phyloP scores from a whole-genome alignment of 2,797 vertebrate genomes.

The Rhadinocentrus ornatus region DNA sequence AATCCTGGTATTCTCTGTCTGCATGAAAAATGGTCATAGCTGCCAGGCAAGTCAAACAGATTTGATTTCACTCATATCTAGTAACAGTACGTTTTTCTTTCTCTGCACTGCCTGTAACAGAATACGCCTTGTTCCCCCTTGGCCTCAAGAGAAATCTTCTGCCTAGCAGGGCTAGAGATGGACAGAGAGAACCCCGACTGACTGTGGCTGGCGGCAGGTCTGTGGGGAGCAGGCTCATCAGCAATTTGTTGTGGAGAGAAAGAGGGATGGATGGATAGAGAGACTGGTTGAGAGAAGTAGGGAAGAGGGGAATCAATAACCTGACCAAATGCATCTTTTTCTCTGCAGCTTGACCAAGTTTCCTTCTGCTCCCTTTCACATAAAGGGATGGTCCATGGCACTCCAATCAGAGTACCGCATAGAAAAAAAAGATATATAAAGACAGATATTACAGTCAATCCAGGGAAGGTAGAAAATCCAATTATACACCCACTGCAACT shows the following conservation, averaged over 20 bases:
- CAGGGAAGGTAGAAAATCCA: conserved; percentile 53
- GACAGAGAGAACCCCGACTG: conserved; percentile 62
- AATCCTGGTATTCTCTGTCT: conserved; percentile 68
- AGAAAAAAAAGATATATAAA: conserved; percentile 33
- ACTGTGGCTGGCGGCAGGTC: conserved; percentile 58
- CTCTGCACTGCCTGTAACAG: conserved; percentile 78
- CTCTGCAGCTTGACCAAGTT: conserved; percentile 56
- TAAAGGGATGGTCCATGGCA: conserved; percentile 51
- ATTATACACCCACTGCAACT: conserved; percentile 40
- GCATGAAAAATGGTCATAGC: conserved; percentile 73
- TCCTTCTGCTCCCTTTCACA: conserved; percentile 41
- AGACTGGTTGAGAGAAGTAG: conserved; percentile 27
- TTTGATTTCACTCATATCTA: conserved; percentile 86
- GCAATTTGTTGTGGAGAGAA: conserved; percentile 51
- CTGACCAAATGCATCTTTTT: conserved; percentile 57
- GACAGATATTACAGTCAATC: conserved; percentile 42
- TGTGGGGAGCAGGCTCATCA: conserved; percentile 70
- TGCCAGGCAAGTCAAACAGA: conserved; percentile 82
- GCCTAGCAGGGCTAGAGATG: conserved; percentile 67
- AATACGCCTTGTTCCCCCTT: conserved; percentile 76
- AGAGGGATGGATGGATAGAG: conserved; percentile 46
- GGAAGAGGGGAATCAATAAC: conserved; percentile 78
- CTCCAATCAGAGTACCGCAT: conserved; percentile 49
- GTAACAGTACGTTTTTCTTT: conserved; percentile 80
- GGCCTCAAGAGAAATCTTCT: conserved; percentile 79